These are phyloP conservation scores for Borostomias antarcticus DNA, from an alignment of 2,797 vertebrate genomes.

Conservation along the genomic window DNA sequence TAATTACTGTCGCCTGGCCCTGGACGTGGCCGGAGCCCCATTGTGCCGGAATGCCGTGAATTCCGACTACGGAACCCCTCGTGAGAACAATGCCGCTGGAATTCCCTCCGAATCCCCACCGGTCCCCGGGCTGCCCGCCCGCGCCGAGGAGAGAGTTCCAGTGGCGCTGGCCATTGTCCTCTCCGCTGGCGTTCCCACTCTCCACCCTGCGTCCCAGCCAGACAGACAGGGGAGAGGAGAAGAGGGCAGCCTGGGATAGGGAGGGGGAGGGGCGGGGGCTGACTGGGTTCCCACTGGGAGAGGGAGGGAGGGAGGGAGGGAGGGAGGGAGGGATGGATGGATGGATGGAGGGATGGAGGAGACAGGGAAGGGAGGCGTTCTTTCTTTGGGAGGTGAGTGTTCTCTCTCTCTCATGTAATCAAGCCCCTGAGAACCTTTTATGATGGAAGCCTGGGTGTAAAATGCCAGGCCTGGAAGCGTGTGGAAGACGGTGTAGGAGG, in stretches of 20 bases:
- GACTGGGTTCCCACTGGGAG: conserved; percentile 59
- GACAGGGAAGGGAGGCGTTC: conserved; percentile 33
- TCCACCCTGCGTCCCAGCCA: conserved; percentile 41
- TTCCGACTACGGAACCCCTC: conserved; percentile 76
- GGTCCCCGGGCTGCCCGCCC: conserved; percentile 68
- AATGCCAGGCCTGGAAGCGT: not conserved
- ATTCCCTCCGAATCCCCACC: conserved; percentile 73
- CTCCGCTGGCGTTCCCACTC: conserved; percentile 65
- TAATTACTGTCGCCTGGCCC: conserved; percentile 76
- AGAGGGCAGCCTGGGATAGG: not conserved
- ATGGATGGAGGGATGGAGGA: conserved; percentile 49
- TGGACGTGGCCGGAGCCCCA: conserved; percentile 57
- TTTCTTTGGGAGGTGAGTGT: conserved; percentile 51
- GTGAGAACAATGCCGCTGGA: conserved; percentile 74
- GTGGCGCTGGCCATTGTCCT: conserved; percentile 73
- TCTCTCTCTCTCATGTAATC: conserved; percentile 64
- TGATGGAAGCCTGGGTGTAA: conserved; percentile 30
- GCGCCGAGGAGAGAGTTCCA: conserved; percentile 62
- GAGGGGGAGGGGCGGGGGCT: conserved; percentile 29
- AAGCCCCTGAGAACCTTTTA: conserved; percentile 72
- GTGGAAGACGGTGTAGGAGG: no score
- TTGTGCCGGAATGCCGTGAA: conserved; percentile 69
- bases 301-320: conserved; percentile 53
- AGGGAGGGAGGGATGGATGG: conserved; percentile 53
- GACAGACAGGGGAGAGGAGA: no score